Evolutionary conservation across 2,888 invertebrate species (phyloP), one percentile per base, ranked within the genome.

Genomic region (Dynastes grantii): DNA sequence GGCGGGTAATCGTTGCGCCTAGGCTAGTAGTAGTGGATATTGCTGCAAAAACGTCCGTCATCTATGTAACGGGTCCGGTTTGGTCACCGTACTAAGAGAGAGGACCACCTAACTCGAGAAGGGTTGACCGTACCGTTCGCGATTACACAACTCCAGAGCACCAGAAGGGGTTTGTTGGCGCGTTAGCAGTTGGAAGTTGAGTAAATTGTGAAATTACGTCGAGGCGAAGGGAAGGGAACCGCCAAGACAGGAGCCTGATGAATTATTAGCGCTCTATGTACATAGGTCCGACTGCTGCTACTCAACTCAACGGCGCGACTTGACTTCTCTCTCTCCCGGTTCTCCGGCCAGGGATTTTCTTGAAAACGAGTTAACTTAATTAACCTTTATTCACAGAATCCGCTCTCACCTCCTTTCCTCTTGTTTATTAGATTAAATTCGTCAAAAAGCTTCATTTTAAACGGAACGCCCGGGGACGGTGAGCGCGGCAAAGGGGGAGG

Each of bases 151-250:
- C 61, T 75, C 45, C 45, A n/a, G 58, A 58, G 5, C 32, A 40
- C 73, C 61, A 45, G 73, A 75, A 75, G 73, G 61, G 73, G 73
- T 75, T 58, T 75, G 73, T 49, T 49, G 61, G 51, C 68, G 45
- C 11, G 45, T 68, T 68, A 51, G 61, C 63, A 75, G 63, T 75
- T 75, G 61, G 63, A 63, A 75, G 73, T 75, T 75, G 61, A 75
- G 73, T 75, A 75, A 75, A 75, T 75, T 75, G 73, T 75, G 73
- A 75, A 75, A 75, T 75, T 75, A 61, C 73, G 61, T 37, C 45
- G 73, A 55, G 51, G 68, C 29, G 68, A 51, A n/a, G 68, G 11
- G 68, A 29, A 68, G 67, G 67, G 61, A 61, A 58, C 40, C 73
- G 61, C 73, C 61, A 61, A 75, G 61, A 75, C 73, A 61, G 73